Evolutionary conservation across 92 coral and sea anemone species (phyloP), one percentile per base, ranked within the genome.

Genomic region (Meandrina meandrites): DNA sequence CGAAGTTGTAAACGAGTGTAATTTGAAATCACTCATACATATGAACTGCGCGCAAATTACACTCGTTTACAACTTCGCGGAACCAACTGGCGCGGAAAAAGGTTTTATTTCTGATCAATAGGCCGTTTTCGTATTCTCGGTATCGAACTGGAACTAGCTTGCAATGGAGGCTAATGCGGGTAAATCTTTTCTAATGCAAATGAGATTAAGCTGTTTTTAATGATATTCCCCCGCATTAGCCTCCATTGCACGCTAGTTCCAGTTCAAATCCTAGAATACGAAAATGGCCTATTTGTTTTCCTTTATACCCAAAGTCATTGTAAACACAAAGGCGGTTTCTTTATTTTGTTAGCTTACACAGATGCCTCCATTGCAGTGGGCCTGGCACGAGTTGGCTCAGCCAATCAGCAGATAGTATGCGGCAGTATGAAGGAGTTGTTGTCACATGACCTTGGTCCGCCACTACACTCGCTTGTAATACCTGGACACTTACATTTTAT

Each of bases 401-500:
- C 96, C 76, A 92, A 92, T 50, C 97, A 97, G 85, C 83, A 86
- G 85, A 95, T 97, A 45, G 91, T 95, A 4, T 97, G 94, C 73
- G 95, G 95, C 9, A 90, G 96, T 24, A 94, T 97, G 98, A 95
- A 92, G 67, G 88, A 92, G 81, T 91, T 97, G 64, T 86, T 85
- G 40, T 76, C 92, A 45, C 81, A 58, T 58, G 97, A 95, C 89
- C 90, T 97, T 69, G 99, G 99, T 36, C 92, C 94, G 2, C 99
- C 99, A 1, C 69, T 97, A 53, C 99, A 97, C 86, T 97, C 99
- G 1, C 95, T 97, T 27, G 93, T 95, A 11, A 95, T 97, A 82
- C 99, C 99, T 7, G 99, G 98, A 57, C 86, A 95, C 57, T 85
- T 97, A 86, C 99, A 97, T 88, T 97, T 93, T 78, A 78, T 97